These are phyloP conservation scores for Pao palembangensis DNA, from an alignment of 2,113 vertebrate genomes.

Conservation along the genomic window DNA sequence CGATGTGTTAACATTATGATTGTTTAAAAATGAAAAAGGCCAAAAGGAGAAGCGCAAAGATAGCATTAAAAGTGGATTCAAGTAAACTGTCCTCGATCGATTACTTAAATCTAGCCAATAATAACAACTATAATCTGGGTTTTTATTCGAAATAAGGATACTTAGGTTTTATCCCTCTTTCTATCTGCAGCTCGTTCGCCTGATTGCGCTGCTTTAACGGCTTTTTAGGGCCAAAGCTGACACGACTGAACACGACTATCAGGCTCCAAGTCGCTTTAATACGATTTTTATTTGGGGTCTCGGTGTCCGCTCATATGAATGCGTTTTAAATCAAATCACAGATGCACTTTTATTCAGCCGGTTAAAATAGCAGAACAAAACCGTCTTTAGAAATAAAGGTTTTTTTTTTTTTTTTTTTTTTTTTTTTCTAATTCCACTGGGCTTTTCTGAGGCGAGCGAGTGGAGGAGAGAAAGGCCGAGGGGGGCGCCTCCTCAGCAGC, in stretches of 20 bases:
- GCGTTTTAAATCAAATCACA: constrained; percentile 96
- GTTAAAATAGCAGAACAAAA: constrained; percentile 91
- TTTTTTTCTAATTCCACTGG: constrained; percentile 72
- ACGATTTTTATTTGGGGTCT: constrained; percentile 66
- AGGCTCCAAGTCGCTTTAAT: constrained; percentile 65
- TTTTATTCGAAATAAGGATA: constrained; percentile 22
- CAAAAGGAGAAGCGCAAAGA: too few relatives aligned
- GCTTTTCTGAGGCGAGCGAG: constrained; percentile 44
- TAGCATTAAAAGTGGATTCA: too few relatives aligned
- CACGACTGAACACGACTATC: constrained; percentile 69
- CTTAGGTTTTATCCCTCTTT: neutral
- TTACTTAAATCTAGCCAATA: too few relatives aligned
- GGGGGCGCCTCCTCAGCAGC: constrained; percentile 79
- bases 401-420: constrained; percentile 60
- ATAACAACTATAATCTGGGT: neutral
- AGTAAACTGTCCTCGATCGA: too few relatives aligned
- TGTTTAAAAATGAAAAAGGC: too few relatives aligned
- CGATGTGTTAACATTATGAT: too few relatives aligned
- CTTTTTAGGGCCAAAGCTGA: constrained; percentile 54
- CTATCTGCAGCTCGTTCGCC: constrained; percentile 7
- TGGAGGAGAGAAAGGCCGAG: constrained; percentile 69
- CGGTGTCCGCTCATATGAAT: constrained; percentile 70
- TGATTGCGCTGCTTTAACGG: constrained; percentile 44
- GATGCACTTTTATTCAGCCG: constrained; percentile 88
- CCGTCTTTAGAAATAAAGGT: constrained; percentile 89